Conservation (phyloP, 2,888 invertebrate genomes). For the Tricholauxania praeusta region DNA sequence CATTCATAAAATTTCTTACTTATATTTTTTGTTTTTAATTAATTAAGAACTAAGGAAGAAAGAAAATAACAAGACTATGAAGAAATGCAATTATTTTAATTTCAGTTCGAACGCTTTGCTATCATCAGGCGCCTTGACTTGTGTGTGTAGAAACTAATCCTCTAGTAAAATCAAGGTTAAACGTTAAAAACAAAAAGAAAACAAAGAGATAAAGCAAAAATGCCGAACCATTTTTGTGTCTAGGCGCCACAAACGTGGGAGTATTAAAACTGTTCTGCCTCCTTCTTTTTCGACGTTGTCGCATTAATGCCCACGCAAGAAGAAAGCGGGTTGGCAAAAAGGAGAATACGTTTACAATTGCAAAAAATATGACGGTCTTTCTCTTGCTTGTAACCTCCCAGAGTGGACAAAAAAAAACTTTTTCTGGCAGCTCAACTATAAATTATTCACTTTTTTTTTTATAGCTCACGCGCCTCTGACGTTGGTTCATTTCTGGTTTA, state of each 20-base stretch:
- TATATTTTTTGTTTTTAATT: no score
- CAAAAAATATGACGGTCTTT: no score
- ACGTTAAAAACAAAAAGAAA: not conserved
- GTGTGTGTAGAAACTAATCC: not conserved
- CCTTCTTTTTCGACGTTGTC: not conserved
- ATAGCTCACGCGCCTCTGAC: conserved; percentile 23
- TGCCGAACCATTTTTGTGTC: not conserved
- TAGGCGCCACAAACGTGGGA: conserved; percentile 12
- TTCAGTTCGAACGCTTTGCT: no score
- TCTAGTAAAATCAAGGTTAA: conserved; percentile 11
- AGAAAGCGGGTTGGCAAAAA: not conserved
- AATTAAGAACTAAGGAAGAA: no score
- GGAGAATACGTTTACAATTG: not conserved
- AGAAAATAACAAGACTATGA: no score
- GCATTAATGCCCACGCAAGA: no score
- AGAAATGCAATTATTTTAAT: no score
- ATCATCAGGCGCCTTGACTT: no score
- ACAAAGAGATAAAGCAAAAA: not conserved
- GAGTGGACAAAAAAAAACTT: not conserved
- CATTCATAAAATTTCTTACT: no score
- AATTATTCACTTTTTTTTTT: conserved; percentile 7
- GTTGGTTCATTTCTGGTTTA: not conserved
- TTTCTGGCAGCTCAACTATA: not conserved
- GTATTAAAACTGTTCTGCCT: not conserved
- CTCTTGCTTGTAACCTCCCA: no score